Evolutionary conservation across 2,888 invertebrate genomes (phyloP).

Genomic region (Pristionchus exspectatus): DNA sequence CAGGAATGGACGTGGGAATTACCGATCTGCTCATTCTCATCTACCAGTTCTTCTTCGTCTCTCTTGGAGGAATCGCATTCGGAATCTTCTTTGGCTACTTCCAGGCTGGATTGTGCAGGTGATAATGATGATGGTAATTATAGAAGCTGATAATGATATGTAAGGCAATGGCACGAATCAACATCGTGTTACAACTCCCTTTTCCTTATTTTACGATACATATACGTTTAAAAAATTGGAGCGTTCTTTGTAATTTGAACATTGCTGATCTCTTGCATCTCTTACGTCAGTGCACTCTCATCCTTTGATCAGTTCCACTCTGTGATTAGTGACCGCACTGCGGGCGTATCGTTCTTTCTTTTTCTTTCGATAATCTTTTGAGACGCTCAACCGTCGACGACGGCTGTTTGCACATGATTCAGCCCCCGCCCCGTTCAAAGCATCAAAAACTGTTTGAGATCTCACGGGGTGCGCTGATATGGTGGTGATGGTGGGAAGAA

Average conservation of each 20-base stretch:
- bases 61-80: slow-evolving; percentile 72
- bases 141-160: too few species aligned
- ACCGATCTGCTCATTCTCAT: slow-evolving; percentile 54
- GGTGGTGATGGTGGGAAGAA: slow-evolving; percentile 19
- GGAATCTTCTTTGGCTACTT: slow-evolving; percentile 70
- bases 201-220: too few species aligned
- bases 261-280: background rate
- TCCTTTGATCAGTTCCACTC: slow-evolving; percentile 30
- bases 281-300: background rate
- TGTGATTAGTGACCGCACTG: slow-evolving; percentile 47
- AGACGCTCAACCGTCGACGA: background rate
- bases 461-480: slow-evolving; percentile 25
- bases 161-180: too few species aligned
- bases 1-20: slow-evolving; percentile 33
- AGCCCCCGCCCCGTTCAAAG: slow-evolving; percentile 35
- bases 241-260: background rate
- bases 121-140: background rate
- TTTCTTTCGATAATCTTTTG: slow-evolving; percentile 34
- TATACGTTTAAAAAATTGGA: too few species aligned
- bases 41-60: slow-evolving; percentile 73
- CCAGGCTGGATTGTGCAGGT: slow-evolving; percentile 72
- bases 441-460: slow-evolving; percentile 47
- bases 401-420: slow-evolving; percentile 48
- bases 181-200: too few species aligned
- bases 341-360: slow-evolving; percentile 20